Evolutionary conservation across 2,888 invertebrate species (phyloP), one percentile per base, ranked within the genome.

Genomic region (Polyommatus icarus): DNA sequence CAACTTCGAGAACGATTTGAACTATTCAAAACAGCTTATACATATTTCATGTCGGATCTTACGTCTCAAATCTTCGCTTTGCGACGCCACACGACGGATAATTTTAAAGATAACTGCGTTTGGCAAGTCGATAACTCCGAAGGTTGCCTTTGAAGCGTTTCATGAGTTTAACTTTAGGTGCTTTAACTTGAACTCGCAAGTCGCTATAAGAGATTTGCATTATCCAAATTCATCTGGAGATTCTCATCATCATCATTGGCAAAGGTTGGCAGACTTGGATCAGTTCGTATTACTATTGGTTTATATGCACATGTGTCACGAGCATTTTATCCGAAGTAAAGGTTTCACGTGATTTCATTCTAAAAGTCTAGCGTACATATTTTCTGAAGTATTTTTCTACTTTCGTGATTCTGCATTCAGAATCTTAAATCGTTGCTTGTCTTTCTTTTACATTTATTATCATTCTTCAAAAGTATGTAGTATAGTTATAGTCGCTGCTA

Each of bases 11-110:
- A 75, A 75, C 15, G 7, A 75, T 73, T 54, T 54, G 75, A 77
- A 72, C 80, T 71, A 78, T 79, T 73, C 77, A 78, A 78, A 76
- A 76, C 76, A 76, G 76, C 78, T 79, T 50, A 77, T 79, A 73
- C 78, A 78, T 79, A 78, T 78, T 78, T 77, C 77, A 78, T 78
- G 40, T 71, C 32, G 54, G 50, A 24, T 29, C 50, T 73, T 40
- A 67, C 78, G 61, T 78, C 77, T 77, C 46, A 72, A 50, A 59
- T 73, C n/a, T 59, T 40, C 15, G 78, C 78, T 61, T 73, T 76
- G 76, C 75, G 32, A 40, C 40, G 24, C 76, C 50, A 54, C 50
- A 57, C 72, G 29, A 32, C 67, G 71, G 73, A 77, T 78, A 76
- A 81, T 83, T 82, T 79, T 75, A 75, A 75, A 75, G 75, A 75